Base-by-base conservation (phyloP, 1,140 invertebrate species). In the Listronotus bonariensis region DNA sequence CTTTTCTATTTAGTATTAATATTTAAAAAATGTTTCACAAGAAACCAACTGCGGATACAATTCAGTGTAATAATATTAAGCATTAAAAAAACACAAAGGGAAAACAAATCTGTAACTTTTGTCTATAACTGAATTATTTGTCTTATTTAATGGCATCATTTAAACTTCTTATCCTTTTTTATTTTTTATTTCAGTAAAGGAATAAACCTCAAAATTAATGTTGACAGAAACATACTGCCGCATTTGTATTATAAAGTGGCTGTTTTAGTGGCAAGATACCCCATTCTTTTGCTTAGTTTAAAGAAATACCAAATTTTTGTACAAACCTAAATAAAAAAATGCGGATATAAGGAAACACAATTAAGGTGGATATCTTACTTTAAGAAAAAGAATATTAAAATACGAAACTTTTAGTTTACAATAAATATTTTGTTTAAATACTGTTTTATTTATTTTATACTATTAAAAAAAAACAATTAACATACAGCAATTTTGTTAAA, bases 171-270 rank as follows among this genome's bases (percentile, higher is more conserved):
- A 17, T 15, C 32, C 46, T 60, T 52, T 26, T 52, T 60, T 60
- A 60, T 60, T 60, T 52, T 46, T 41, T 60, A 41, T 60, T 51
- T 52, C 46, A 32, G 34, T 60, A 20, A 26, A 42, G 58, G 38
- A 60, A 46, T 46, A 51, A 52, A 60, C 46, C 58, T 32, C 36
- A 52, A 20, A 60, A 60, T 60, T 34, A 52, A 60, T 60, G 58
- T 60, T 52, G 58, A 60, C 58, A 60, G 58, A 51, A 60, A 60
- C 58, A 60, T 60, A 60, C 58, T 60, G 58, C 58, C 34, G 58
- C 58, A 60, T 60, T 60, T 60, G 51, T 60, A 60, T 60, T 60
- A 60, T 60, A 60, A 51, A 60, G 58, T 52, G 46, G 49, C 58
- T 60, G 38, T 60, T 60, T 60, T 60, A 60, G 51, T 60, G 45